Conservation (phyloP, 1,140 invertebrate genomes). For the Drosophila arizonae region DNA sequence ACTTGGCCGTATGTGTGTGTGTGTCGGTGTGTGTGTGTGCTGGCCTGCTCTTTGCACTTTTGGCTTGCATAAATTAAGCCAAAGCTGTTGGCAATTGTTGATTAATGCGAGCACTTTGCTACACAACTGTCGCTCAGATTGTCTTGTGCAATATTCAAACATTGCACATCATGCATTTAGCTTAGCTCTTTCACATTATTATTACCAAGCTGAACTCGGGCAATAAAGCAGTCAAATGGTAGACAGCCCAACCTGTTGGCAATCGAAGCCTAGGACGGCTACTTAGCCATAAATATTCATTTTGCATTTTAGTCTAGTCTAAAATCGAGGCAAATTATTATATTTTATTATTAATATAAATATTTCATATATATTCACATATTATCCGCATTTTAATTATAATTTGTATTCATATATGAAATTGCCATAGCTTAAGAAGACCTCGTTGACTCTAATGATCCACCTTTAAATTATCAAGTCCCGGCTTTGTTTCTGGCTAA, state of each 20-base stretch:
- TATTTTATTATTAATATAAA: no score
- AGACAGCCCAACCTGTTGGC: neutral
- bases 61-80: constrained; percentile 70
- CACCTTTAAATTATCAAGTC: no score
- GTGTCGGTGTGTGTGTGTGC: constrained; percentile 3
- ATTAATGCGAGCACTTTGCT: constrained; percentile 63
- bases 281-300: no score
- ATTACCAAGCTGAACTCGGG: neutral
- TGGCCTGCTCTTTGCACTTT: constrained; percentile 72
- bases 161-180: constrained; percentile 57
- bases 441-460: no score
- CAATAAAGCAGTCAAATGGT: constrained; percentile 7
- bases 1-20: neutral
- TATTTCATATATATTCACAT: no score
- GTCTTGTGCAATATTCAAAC: constrained; percentile 62
- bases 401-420: no score
- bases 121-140: constrained; percentile 45
- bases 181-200: neutral
- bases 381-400: no score
- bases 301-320: no score
- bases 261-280: no score
- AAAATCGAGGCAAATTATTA: no score
- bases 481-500: no score
- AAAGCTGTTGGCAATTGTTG: constrained; percentile 54
- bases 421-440: no score